Evolutionary conservation across 2,888 invertebrate genomes (phyloP), one percentile per base, ranked within the genome.

Genomic region (Habrosyne pyritoides): DNA sequence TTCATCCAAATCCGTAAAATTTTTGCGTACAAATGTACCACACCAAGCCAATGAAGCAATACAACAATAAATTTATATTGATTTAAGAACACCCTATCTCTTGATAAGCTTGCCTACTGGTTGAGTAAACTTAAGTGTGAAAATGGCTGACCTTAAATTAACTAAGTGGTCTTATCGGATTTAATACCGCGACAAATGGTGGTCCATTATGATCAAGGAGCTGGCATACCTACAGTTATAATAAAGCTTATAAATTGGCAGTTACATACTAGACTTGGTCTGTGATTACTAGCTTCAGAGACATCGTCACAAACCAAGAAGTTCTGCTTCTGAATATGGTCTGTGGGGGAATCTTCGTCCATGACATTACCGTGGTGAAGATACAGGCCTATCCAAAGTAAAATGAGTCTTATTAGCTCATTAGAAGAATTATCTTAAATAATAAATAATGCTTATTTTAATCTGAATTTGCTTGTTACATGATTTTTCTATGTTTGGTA

Each of bases 111-210:
- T 48, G 75, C 72, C 79, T 81, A 57, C 67, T 71, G 73, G 77
- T 80, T 78, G 77, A 67, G 59, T 65, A 64, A 70, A 65, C 64
- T 69, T 71, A 79, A 75, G 78, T 80, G 83, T 81, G 78, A 77
- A 80, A 81, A 81, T 66, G 64, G 61, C 73, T 60, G 68, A 71
- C 76, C 74, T 75, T 81, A 80, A 81, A 83, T 83, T 77, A 79
- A 75, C 81, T 77, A 77, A 81, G 83, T 82, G 76, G 81, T 81
- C 82, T 77, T 84, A 85, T 83, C 81, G 75, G 73, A 61, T 64
- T 79, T 77, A n/a, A 77, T 67, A 69, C 71, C 63, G 63, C 61
- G 75, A 79, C 77, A 78, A 83, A 82, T 81, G 71, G 63, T 64
- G 52, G 36, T 61, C 69, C 63, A 72, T 76, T 79, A 72, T 61